Evolutionary conservation across 2,888 invertebrate genomes (phyloP).

Genomic region (Pediacus dermestoides): DNA sequence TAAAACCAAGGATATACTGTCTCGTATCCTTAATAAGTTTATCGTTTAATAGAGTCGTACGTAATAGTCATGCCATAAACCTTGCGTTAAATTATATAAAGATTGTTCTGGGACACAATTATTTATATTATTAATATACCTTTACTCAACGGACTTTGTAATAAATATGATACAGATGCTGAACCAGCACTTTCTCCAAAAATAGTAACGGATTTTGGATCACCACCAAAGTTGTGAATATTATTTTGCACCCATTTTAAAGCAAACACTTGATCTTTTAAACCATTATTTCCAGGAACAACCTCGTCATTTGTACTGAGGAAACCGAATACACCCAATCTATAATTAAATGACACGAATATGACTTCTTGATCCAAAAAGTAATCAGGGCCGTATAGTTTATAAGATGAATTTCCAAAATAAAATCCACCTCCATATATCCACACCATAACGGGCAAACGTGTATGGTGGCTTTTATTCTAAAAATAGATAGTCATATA

Average conservation of each 20-base stretch:
- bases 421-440: conserved; percentile 31
- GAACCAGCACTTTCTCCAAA: conserved; percentile 33
- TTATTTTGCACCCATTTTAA: too few species aligned
- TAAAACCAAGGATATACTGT: too few species aligned
- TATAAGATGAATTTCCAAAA: conserved; percentile 23
- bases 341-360: conserved; percentile 29
- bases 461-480: too few species aligned
- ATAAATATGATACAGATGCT: conserved; percentile 27
- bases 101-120: too few species aligned
- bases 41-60: too few species aligned
- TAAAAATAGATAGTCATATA: too few species aligned
- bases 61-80: too few species aligned
- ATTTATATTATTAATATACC: too few species aligned
- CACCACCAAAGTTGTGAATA: conserved; percentile 28
- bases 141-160: conserved; percentile 25
- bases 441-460: conserved; percentile 31
- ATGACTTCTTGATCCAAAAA: conserved; percentile 27
- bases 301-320: conserved; percentile 27
- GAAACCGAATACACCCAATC: conserved; percentile 29
- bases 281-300: conserved; percentile 29
- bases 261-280: too few species aligned
- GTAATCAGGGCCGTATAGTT: too few species aligned
- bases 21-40: too few species aligned
- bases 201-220: conserved; percentile 29
- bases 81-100: too few species aligned